Base-by-base conservation (phyloP, 2,113 vertebrate genomes). In the Lycaon pictus region DNA sequence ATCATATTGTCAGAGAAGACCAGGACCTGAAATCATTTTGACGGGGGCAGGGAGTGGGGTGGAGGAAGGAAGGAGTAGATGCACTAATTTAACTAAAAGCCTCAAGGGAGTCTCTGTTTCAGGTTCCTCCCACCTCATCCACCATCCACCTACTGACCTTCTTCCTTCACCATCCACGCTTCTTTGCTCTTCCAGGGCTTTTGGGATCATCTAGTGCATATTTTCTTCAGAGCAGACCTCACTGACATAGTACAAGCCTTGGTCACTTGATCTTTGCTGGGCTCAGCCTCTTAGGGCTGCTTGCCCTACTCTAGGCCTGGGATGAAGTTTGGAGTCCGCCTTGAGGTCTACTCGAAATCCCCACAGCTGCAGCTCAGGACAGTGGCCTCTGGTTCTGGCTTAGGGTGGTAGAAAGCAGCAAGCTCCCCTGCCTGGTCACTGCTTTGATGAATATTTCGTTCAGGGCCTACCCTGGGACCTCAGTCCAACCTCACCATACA, bases 261-360 rank as follows among this genome's bases (percentile, higher is more conserved):
- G n/a, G 20, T 22, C 19, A 60, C 25, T 63, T n/a, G 5, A 29
- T 37, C 16, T 29, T 8, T 17, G 0, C 16, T 55, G 25, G 27
- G 1, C 48, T 51, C 11, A 37, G 5, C 15, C 3, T 65, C 27
- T 48, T n/a, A 23, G 27, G 17, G 1, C 19, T 3, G 3, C 2
- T 4, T 23, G 29, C 11, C 32, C 43, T 13, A 2, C 12, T 15
- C 27, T 6, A 8, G 58, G 9, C 15, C 32, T 60, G 25, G 43
- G 9, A 2, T 10, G 2, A 19, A 35, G 3, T 20, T 12, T 11
- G 5, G 35, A 17, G 17, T 29, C 12, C 16, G 17, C 29, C 22
- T 35, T 8, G 32, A 69, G 9, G 6, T 23, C 37, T 8, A 32
- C 27, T 60, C 25, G 9, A 19, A n/a, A 29, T 37, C 3, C 51